Evolutionary conservation across 1,140 invertebrate genomes (phyloP).

Genomic region (Apis florea): DNA sequence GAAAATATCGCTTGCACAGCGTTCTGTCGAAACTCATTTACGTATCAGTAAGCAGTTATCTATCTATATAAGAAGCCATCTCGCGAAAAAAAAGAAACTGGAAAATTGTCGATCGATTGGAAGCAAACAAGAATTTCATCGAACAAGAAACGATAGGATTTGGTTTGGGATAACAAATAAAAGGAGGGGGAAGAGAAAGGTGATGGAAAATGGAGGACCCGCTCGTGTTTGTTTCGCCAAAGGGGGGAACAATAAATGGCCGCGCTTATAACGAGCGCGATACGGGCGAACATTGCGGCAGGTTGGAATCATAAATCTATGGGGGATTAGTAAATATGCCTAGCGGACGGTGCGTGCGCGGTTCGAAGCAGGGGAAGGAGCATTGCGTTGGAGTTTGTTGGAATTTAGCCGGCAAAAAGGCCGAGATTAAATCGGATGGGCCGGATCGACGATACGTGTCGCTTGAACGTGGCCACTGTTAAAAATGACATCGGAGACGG

Average conservation of each 20-base stretch:
- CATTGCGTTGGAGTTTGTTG: constrained; percentile 14
- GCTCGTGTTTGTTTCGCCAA: neutral
- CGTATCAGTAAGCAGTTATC: too few species aligned
- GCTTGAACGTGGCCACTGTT: neutral
- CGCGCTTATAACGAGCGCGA: constrained; percentile 31
- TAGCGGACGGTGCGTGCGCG: constrained; percentile 18
- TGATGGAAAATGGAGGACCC: neutral
- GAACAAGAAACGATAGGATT: neutral
- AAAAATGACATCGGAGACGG: constrained; percentile 4
- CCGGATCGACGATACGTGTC: neutral
- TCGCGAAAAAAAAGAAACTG: neutral
- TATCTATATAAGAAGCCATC: neutral
- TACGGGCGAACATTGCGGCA: constrained; percentile 35
- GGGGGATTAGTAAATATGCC: constrained; percentile 44
- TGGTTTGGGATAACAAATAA: neutral
- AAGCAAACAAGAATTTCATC: neutral
- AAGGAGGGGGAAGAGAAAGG: neutral
- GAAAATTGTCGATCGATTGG: neutral
- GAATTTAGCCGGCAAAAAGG: constrained; percentile 28
- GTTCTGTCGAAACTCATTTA: too few species aligned
- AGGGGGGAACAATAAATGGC: constrained; percentile 41
- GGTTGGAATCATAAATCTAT: constrained; percentile 38
- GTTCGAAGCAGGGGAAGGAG: neutral
- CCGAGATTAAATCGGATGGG: constrained; percentile 28
- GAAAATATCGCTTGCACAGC: too few species aligned